phyloP scores from a whole-genome alignment of 2,113 vertebrate genomes.

The Bos taurus region DNA sequence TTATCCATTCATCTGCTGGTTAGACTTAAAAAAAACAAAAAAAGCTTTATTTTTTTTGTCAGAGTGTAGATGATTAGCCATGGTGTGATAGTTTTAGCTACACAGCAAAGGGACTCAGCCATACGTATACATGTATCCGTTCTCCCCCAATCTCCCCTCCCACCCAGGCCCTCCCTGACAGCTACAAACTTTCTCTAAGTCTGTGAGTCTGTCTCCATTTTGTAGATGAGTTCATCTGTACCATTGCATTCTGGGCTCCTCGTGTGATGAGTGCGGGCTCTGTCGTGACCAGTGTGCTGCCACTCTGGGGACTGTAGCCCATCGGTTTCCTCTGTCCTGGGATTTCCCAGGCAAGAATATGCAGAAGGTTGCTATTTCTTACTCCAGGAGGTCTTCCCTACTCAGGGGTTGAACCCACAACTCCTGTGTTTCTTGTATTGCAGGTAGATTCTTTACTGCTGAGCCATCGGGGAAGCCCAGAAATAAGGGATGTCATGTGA shows the following conservation, averaged over 20 bases:
- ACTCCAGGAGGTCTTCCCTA: background rate
- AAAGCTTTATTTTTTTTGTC: background rate
- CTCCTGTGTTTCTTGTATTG: background rate
- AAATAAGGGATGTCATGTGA: rapidly evolving
- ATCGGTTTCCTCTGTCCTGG: rapidly evolving
- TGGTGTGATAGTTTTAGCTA: background rate
- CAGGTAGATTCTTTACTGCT: rapidly evolving
- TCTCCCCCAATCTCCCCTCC: background rate
- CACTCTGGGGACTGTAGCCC: background rate
- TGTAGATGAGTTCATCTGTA: rapidly evolving
- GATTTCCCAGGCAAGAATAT: background rate
- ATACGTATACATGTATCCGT: rapidly evolving
- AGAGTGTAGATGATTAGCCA: background rate
- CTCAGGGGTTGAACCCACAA: background rate
- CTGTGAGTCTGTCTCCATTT: background rate
- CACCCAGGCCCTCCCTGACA: background rate
- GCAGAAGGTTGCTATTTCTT: background rate
- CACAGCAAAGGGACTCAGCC: background rate
- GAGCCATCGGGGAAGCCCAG: background rate
- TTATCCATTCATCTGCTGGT: too few species aligned
- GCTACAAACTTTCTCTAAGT: rapidly evolving
- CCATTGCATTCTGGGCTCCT: background rate
- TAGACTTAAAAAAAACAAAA: background rate
- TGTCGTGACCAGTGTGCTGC: rapidly evolving
- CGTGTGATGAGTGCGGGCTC: rapidly evolving